phyloP scores from a whole-genome alignment of 92 coral and sea anemone genomes.

The Virgularia gustaviana region DNA sequence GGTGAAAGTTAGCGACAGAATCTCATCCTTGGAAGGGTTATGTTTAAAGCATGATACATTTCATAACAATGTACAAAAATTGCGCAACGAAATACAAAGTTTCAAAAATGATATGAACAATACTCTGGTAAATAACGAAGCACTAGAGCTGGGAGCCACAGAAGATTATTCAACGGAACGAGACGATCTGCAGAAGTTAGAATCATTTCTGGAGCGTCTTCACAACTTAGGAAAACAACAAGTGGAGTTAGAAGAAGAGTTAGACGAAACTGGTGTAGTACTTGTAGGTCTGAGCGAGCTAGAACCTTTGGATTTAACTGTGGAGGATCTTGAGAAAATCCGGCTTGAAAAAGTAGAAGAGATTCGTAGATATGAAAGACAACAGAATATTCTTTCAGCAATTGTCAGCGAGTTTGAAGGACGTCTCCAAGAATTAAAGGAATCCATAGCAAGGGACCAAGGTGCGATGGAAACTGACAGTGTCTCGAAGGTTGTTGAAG shows the following conservation, averaged over 20 bases:
- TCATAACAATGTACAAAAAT: too few species aligned
- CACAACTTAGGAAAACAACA: not conserved
- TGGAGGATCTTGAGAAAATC: constrained; percentile 31
- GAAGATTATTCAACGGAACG: too few species aligned
- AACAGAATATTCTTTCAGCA: not conserved
- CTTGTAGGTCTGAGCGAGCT: constrained; percentile 5
- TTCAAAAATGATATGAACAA: too few species aligned
- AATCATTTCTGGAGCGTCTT: constrained; percentile 3
- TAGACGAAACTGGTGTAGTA: constrained; percentile 1
- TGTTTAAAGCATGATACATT: too few species aligned
- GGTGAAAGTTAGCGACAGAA: too few species aligned
- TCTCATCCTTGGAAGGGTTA: too few species aligned
- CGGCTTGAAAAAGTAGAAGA: not conserved
- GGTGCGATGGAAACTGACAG: not conserved
- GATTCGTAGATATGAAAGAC: constrained; percentile 2
- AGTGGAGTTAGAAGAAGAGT: not conserved
- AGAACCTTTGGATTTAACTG: constrained; percentile 28
- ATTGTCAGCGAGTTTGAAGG: constrained; percentile 22
- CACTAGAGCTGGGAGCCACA: too few species aligned
- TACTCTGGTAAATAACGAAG: too few species aligned
- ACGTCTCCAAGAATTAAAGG: not conserved
- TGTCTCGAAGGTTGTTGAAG: not conserved
- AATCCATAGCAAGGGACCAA: not conserved
- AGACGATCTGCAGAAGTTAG: constrained; percentile 14
- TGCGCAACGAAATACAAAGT: too few species aligned